phyloP scores from a whole-genome alignment of 2,113 vertebrate species.

The Clupea harengus region DNA sequence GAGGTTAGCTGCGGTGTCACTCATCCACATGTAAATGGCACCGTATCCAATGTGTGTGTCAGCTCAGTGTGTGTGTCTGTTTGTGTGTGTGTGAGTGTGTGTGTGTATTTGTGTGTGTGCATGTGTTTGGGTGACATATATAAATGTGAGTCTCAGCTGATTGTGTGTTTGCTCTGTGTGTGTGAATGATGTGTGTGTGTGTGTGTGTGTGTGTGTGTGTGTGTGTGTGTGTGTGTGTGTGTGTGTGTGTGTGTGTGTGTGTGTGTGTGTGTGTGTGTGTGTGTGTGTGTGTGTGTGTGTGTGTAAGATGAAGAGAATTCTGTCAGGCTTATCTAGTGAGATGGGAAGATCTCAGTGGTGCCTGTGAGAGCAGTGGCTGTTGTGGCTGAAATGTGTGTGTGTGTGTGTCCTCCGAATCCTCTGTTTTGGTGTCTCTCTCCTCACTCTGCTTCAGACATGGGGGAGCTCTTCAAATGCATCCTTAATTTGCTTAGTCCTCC shows the following conservation, averaged over 20 bases:
- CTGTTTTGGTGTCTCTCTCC: background rate
- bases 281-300: constrained; percentile 35
- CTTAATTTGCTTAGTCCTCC: constrained; percentile 28
- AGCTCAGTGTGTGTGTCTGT: constrained; percentile 48
- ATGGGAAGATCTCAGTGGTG: background rate
- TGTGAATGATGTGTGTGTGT: constrained; percentile 44
- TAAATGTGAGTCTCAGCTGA: background rate
- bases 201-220: constrained; percentile 38
- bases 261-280: too few species aligned
- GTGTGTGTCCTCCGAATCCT: background rate
- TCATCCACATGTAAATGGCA: constrained; percentile 53
- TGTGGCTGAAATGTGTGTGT: background rate
- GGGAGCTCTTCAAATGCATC: background rate
- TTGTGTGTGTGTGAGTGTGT: constrained; percentile 25
- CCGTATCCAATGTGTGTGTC: constrained; percentile 40
- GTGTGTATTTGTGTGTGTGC: constrained; percentile 34
- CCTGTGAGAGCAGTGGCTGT: background rate
- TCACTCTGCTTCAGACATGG: background rate
- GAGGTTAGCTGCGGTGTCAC: constrained; percentile 60
- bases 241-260: background rate
- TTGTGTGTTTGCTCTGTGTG: background rate
- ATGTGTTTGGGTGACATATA: constrained; percentile 18
- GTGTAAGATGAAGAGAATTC: background rate
- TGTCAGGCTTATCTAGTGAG: constrained; percentile 6
- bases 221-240: constrained; percentile 17